Conservation (phyloP, 2,113 vertebrate genomes). For the Gila orcuttii region DNA sequence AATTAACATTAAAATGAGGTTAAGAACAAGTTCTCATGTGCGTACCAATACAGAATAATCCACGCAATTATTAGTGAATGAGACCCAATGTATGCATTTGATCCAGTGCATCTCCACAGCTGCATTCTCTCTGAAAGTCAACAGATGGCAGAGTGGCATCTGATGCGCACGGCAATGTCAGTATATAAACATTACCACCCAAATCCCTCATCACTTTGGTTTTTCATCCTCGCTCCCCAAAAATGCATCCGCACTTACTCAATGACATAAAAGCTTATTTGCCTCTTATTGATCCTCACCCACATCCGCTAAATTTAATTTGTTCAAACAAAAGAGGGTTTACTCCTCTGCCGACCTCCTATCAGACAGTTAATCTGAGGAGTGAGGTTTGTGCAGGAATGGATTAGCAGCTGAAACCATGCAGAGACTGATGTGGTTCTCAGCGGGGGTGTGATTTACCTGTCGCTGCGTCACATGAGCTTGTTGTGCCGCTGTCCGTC, state of each 20-base stretch:
- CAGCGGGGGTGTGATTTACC: conserved; percentile 47
- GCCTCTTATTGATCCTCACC: conserved; percentile 7
- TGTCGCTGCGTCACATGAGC: conserved; percentile 20
- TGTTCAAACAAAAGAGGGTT: conserved; percentile 55
- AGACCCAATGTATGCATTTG: background rate
- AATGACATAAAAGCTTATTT: conserved; percentile 62
- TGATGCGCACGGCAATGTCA: conserved; percentile 27
- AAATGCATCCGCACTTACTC: conserved; percentile 62
- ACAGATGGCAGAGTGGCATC: conserved; percentile 75
- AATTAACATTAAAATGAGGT: background rate
- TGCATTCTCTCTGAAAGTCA: conserved; percentile 65
- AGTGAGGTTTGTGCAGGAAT: conserved; percentile 34
- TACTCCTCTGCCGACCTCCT: conserved; percentile 39
- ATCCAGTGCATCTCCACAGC: conserved; percentile 11
- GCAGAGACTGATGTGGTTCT: conserved; percentile 42
- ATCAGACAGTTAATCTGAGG: conserved; percentile 63
- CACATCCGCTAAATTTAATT: conserved; percentile 55
- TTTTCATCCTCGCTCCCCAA: conserved; percentile 41
- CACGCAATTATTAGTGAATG: background rate
- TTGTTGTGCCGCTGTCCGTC: background rate
- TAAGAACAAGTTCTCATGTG: background rate
- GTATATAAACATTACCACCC: conserved; percentile 56
- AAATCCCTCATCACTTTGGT: conserved; percentile 64
- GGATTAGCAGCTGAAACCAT: conserved; percentile 23
- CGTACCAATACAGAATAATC: background rate